Percentiles rank a stretch among this genome's conserved stretches.
phyloP scores from a whole-genome alignment of 2,888 invertebrate genomes.

The Isoperla grammatica region DNA sequence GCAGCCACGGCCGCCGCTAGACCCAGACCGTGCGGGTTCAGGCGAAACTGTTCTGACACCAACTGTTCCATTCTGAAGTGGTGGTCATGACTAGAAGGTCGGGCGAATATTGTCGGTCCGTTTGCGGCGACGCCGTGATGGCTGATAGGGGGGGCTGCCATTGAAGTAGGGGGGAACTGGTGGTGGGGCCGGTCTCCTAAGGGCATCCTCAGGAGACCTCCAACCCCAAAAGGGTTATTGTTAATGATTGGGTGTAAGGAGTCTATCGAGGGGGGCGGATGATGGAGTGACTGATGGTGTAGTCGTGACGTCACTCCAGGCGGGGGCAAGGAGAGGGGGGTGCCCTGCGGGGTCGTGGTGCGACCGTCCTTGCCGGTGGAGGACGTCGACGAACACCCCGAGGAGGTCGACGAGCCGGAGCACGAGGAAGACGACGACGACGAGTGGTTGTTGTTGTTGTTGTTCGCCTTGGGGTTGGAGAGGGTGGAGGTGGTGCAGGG shows the following conservation, averaged over 20 bases:
- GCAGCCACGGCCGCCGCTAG: constrained; percentile 66
- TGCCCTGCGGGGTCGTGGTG: constrained; percentile 29
- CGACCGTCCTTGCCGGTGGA: constrained; percentile 41
- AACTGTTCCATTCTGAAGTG: constrained; percentile 78
- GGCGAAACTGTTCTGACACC: constrained; percentile 72
- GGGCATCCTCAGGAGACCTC: constrained; percentile 68
- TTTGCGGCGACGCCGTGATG: constrained; percentile 31
- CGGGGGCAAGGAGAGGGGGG: constrained; percentile 33
- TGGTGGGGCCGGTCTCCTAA: constrained; percentile 49
- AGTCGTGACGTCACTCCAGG: constrained; percentile 33
- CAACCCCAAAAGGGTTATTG: constrained; percentile 63
- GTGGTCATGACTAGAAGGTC: constrained; percentile 72
- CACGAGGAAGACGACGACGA: constrained; percentile 34
- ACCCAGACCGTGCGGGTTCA: constrained; percentile 56
- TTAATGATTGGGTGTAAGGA: constrained; percentile 18
- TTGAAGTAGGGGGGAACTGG: constrained; percentile 52
- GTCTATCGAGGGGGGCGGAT: constrained; percentile 46
- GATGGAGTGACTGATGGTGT: constrained; percentile 39
- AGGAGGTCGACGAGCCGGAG: constrained; percentile 45
- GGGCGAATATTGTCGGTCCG: constrained; percentile 53
- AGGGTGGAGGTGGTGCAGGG: constrained; percentile 40
- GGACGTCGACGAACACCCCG: constrained; percentile 48
- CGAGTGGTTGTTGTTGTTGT: constrained; percentile 47
- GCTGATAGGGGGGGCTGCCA: constrained; percentile 49
- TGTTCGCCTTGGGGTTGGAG: constrained; percentile 31